A percentile compares a stretch with the other conserved stretches of the same genome.
Evolutionary conservation across 2,888 invertebrate genomes (phyloP).

Genomic region (Notodonta dromedarius): DNA sequence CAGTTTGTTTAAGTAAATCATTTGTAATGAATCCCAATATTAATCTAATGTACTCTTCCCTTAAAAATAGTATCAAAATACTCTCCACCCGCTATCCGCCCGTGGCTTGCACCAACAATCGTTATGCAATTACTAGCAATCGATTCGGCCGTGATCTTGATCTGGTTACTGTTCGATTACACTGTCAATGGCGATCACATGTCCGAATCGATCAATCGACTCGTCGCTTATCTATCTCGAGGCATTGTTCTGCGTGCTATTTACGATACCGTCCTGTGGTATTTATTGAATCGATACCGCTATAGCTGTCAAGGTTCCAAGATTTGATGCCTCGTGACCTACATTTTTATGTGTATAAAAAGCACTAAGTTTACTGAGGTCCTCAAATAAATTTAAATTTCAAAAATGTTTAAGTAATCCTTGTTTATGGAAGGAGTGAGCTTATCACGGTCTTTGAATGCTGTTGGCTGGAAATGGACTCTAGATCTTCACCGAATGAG

Average conservation of each 20-base stretch:
- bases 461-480: too few species aligned
- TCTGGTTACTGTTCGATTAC: constrained; percentile 61
- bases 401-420: too few species aligned
- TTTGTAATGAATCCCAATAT: too few species aligned
- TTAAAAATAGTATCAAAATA: too few species aligned
- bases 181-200: constrained; percentile 49
- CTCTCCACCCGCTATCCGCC: constrained; percentile 19
- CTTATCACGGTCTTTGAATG: too few species aligned
- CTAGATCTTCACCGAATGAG: too few species aligned
- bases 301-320: constrained; percentile 26
- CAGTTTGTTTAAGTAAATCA: too few species aligned
- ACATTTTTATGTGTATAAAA: neutral
- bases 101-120: constrained; percentile 30
- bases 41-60: too few species aligned
- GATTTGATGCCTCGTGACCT: neutral
- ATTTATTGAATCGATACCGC: constrained; percentile 6
- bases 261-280: constrained; percentile 7
- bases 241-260: constrained; percentile 32
- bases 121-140: constrained; percentile 48
- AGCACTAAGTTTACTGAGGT: too few species aligned
- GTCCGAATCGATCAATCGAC: constrained; percentile 46
- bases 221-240: constrained; percentile 35
- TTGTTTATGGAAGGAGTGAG: too few species aligned
- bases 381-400: too few species aligned
- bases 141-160: constrained; percentile 70